Conservation (phyloP, 2,113 vertebrate species). For the Alces alces region DNA sequence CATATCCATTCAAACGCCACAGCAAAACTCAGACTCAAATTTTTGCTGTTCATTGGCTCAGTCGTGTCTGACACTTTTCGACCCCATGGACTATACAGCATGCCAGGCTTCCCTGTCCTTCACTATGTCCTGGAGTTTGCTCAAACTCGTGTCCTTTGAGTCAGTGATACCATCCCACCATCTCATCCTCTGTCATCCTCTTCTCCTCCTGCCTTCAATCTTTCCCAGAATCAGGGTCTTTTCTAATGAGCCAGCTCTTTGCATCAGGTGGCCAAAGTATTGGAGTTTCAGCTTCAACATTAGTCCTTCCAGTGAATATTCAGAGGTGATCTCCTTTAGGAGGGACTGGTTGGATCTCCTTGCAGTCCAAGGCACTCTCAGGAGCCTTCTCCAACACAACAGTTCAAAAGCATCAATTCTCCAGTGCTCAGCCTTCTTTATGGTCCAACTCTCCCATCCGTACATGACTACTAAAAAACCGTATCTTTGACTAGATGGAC, state of each 20-base stretch:
- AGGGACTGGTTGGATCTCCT: not conserved
- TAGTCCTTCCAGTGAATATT: too few species aligned
- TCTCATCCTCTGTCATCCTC: not conserved
- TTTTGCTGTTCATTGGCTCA: not conserved
- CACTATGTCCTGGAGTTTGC: not conserved
- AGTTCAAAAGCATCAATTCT: not conserved
- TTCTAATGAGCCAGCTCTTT: not conserved
- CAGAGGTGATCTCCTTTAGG: not conserved
- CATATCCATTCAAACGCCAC: not conserved
- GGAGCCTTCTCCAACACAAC: not conserved
- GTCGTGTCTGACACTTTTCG: fast-evolving
- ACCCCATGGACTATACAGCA: not conserved
- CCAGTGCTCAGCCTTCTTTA: not conserved
- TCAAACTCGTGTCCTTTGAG: not conserved
- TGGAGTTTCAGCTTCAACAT: not conserved
- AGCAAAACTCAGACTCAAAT: not conserved
- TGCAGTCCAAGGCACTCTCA: not conserved
- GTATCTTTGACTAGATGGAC: not conserved
- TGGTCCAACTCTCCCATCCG: fast-evolving
- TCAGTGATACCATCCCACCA: not conserved
- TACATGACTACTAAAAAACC: not conserved
- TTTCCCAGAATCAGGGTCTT: not conserved
- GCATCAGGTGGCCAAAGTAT: not conserved
- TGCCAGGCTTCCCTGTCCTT: not conserved
- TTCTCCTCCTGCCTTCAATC: not conserved